Percentiles rank a stretch among this genome's conserved stretches.
phyloP scores from a whole-genome alignment of 2,888 invertebrate species.

The Herminia tarsipennalis region DNA sequence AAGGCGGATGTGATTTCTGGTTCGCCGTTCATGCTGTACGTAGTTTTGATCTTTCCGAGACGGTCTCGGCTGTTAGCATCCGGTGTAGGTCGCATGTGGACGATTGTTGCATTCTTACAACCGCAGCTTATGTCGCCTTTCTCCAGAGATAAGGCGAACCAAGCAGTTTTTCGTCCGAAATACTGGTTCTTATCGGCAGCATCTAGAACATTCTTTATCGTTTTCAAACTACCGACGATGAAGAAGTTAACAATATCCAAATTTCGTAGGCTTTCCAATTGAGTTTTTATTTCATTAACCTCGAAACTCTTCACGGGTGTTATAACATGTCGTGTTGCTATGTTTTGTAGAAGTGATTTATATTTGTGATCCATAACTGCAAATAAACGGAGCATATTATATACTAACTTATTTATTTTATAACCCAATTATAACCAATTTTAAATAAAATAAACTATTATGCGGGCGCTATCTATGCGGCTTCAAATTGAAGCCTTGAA shows the following conservation, averaged over 20 bases:
- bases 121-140: constrained; percentile 90
- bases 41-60: constrained; percentile 88
- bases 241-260: constrained; percentile 96
- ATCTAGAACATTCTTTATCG: constrained; percentile 89
- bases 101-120: constrained; percentile 91
- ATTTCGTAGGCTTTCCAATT: constrained; percentile 90
- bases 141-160: constrained; percentile 93
- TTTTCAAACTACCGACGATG: constrained; percentile 90
- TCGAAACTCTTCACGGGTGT: constrained; percentile 86
- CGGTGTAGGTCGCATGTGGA: constrained; percentile 90
- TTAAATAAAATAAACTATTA: constrained; percentile 24
- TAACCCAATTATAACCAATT: constrained; percentile 27
- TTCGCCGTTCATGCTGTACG: constrained; percentile 89
- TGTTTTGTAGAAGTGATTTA: constrained; percentile 94
- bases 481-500: constrained; percentile 23
- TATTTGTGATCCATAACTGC: constrained; percentile 97
- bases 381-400: constrained; percentile 49
- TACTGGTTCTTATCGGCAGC: constrained; percentile 90
- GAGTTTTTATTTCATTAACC: constrained; percentile 87
- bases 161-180: constrained; percentile 94
- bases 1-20: constrained; percentile 93
- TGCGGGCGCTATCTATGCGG: constrained; percentile 35
- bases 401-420: constrained; percentile 24
- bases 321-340: constrained; percentile 96
- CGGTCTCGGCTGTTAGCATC: constrained; percentile 89